Percentiles rank a stretch among this genome's conserved stretches.
These are phyloP conservation scores for Sebastes vulpes DNA, from an alignment of 2,797 vertebrate species.

Conservation along the genomic window DNA sequence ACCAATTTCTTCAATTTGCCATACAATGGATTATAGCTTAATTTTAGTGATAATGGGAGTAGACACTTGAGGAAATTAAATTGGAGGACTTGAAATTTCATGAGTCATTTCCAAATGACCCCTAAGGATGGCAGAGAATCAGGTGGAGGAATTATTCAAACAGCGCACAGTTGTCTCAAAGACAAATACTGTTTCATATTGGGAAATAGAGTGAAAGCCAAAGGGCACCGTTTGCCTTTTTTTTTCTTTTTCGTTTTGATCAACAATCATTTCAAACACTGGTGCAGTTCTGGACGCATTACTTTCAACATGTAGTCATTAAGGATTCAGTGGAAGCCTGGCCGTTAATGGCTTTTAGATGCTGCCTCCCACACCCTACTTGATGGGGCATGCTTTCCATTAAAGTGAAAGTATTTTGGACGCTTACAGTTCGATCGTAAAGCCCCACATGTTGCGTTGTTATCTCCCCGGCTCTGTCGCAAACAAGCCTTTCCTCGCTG, in stretches of 20 bases:
- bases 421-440: conserved; percentile 70
- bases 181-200: conserved; percentile 13
- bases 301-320: conserved; percentile 59
- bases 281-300: conserved; percentile 40
- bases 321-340: conserved; percentile 63
- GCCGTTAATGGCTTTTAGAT: conserved; percentile 72
- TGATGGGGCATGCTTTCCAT: conserved; percentile 74
- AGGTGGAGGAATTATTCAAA: conserved; percentile 30
- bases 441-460: conserved; percentile 74
- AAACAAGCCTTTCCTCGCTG: conserved; percentile 59
- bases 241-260: conserved; percentile 47
- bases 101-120: conserved; percentile 57
- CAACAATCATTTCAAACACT: conserved; percentile 60
- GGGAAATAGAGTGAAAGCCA: conserved; percentile 30
- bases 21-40: conserved; percentile 76
- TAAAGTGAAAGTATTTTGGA: conserved; percentile 70
- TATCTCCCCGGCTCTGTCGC: conserved; percentile 52
- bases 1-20: conserved; percentile 80
- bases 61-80: conserved; percentile 69
- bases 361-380: conserved; percentile 73
- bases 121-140: conserved; percentile 47
- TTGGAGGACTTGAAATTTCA: conserved; percentile 50
- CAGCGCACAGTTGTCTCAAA: conserved; percentile 17
- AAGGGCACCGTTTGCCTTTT: conserved; percentile 33
- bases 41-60: conserved; percentile 72